Evolutionary conservation across 1,140 invertebrate genomes (phyloP), one percentile per base, ranked within the genome.

Genomic region (Panulirus ornatus): DNA sequence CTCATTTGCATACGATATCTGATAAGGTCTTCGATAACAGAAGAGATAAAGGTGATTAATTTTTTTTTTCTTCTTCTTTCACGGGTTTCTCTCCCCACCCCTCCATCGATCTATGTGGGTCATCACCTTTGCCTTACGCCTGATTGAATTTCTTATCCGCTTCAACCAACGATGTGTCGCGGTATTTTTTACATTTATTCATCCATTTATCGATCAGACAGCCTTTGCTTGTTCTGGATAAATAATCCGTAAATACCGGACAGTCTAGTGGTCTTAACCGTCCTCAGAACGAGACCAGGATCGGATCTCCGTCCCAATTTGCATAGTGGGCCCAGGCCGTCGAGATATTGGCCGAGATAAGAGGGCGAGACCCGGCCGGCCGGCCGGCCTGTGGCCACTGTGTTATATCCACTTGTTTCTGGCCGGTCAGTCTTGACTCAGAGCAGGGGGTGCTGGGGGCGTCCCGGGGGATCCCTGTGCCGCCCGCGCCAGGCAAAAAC

Each of bases 271-370:
- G 5, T 47, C 44, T 11, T 6, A 47, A 5, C 44, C 44, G 5
- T 47, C 44, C 44, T 11, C 22, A 58, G 22, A 22, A 58, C 11
- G n/a, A 66, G n/a, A 27, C 58, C 3, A 47, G 19, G 58, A 66
- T 9, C 6, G 58, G 22, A 66, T 30, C 58, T 16, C 5, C 5
- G 22, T 6, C 58, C 58, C 30, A 0, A 66, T 66, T 66, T 66
- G 22, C 58, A 66, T 66, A 66, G 2, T 66, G 27, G 58, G 58
- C 11, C 27, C 58, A 66, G 5, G 58, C 22, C 58, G 58, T 66
- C 22, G 30, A 66, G 58, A 66, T 66, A 66, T 66, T 66, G 58
- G 58, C 5, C n/a, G 58, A 66, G 58, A 66, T 58, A 22, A 58
- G 19, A 58, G 11, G 54, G 19, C 54, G n/a, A 58, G 54, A 22